Base-by-base conservation (phyloP, 2,113 vertebrate genomes). In the Planiliza haematocheilus region DNA sequence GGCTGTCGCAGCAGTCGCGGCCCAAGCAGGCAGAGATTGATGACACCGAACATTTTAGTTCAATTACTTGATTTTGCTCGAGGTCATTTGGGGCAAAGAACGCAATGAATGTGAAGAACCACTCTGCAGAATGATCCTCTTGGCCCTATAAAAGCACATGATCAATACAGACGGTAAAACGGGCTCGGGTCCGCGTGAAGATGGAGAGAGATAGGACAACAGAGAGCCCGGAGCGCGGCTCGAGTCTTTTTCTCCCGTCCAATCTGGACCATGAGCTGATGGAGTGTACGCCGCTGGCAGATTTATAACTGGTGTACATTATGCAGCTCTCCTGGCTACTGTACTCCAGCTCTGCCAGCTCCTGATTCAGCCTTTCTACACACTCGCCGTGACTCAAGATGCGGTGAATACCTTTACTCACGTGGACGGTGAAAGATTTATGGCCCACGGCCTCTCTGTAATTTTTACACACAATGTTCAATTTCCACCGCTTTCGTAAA, bases 321-420 rank as follows among this genome's bases (percentile, higher is more conserved):
- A 83, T 82, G 75, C 77, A 51, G 74, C 81, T 69, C 74, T 72
- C 30, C 37, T 12, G 70, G 70, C 57, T 57, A 49, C 76, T 72
- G 72, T 63, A 55, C 42, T 66, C 51, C 8, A 64, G 70, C 55
- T n/a, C 53, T 79, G 84, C 86, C 88, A 89, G 80, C 67, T 86
- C 87, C 87, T 89, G 86, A 89, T 84, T 89, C 87, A 91, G 87
- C 86, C 63, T 63, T 86, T 89, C 60, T 78, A 34, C 18, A 45
- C 61, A 43, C 61, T 78, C 38, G 0, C 55, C 77, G 74, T 70
- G 66, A 68, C 69, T 85, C 75, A 17, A 41, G 70, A 84, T 45
- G 82, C 49, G 57, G 52, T 73, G 53, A 64, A 61, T 55, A 67
- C 75, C 21, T 78, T 80, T 48, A 68, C 55, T 79, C 55, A 39